phyloP scores from a whole-genome alignment of 2,113 vertebrate species.

The Mixornis gularis region DNA sequence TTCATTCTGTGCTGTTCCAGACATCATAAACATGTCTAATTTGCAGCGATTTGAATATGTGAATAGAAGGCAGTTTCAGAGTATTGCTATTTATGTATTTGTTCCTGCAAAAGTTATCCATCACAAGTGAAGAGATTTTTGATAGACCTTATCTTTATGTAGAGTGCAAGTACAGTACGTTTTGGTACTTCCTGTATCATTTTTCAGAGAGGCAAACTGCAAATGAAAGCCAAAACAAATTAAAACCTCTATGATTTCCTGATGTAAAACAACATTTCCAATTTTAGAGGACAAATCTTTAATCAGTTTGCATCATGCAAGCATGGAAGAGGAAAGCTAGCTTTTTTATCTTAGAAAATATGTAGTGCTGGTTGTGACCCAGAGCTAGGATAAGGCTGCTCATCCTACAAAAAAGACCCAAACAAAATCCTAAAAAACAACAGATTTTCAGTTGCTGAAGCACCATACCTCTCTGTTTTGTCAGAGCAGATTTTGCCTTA shows the following conservation, averaged over 20 bases:
- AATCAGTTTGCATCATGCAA: constrained; percentile 35
- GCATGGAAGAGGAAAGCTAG: constrained; percentile 27
- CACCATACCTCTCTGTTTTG: background rate
- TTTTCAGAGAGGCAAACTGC: constrained; percentile 54
- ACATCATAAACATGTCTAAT: background rate
- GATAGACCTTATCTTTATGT: constrained; percentile 38
- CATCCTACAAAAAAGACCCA: background rate
- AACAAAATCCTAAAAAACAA: background rate
- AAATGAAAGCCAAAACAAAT: constrained; percentile 46
- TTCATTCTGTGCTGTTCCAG: background rate
- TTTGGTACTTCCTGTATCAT: constrained; percentile 53
- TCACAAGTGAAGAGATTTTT: constrained; percentile 23
- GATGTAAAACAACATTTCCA: constrained; percentile 53
- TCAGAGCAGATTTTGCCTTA: background rate
- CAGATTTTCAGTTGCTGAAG: background rate
- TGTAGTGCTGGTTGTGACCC: background rate
- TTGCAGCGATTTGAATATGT: background rate
- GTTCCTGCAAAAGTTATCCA: constrained; percentile 10
- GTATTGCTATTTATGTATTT: background rate
- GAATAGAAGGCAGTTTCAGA: background rate
- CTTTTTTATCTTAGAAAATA: constrained; percentile 26
- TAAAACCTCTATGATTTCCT: constrained; percentile 32
- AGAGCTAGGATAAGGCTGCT: background rate
- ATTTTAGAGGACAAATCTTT: constrained; percentile 56
- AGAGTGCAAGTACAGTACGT: background rate